Base-by-base conservation (phyloP, 1,140 invertebrate genomes). In the Diachasmimorpha longicaudata region DNA sequence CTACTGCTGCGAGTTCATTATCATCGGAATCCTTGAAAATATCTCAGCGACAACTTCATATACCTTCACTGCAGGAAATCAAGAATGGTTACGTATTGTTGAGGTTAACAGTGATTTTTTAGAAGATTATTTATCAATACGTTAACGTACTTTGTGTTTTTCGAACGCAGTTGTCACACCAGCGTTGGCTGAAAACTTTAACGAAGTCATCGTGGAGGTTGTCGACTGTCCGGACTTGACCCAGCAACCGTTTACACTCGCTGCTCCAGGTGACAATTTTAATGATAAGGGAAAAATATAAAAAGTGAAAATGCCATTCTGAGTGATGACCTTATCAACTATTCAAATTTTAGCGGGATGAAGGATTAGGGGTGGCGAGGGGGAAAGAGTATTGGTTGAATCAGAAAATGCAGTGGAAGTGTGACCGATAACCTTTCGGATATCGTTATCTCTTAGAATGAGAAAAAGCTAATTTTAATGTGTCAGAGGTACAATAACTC, bases 221-320 rank as follows among this genome's bases (percentile, higher is more conserved):
- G 93, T 94, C 13, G 93, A 96, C 48, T 96, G 96, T 85, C 97
- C 97, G 1, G 93, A 98, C 89, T 90, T 98, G 63, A 94, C 91
- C 8, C 82, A 93, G 84, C 78, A 91, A 46, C 96, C 96, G 3
- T 98, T 94, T 84, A 90, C 91, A 72, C 89, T 98, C 63, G 93
- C 95, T 13, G 90, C 92, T 31, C 85, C 92, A 90, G 96, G 95
- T 96, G 91, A 85, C 21, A 16, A 72, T 66, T 66, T 72, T 70
- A 44, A 79, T 21, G 68, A 42, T 42, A 46, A 39, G 58, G 23
- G 39, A 76, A 4, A 44, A 76, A n/a, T 31, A 52, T 72, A 4
- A 71, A 71, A 48, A 48, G 44, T 46, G 10, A 9, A 23, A 71
- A 74, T 48, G 6, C 11, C 14, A 31, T 31, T 31, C 31, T 31